Evolutionary conservation across 2,888 invertebrate genomes (phyloP).

Genomic region (Tinea semifulvella): DNA sequence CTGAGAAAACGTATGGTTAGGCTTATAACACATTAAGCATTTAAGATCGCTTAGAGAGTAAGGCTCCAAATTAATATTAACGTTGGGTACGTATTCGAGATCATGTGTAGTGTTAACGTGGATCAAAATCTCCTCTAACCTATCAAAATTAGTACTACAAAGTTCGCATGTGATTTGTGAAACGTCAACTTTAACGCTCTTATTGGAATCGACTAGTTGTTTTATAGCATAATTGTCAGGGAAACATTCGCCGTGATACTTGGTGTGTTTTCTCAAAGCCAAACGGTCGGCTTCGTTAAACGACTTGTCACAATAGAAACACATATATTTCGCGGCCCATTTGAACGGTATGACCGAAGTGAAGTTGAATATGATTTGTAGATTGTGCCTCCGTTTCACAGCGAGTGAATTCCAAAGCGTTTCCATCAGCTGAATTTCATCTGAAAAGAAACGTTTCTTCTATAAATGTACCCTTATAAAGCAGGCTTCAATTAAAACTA

Average conservation of each 20-base stretch:
- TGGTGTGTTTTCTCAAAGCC: conserved; percentile 36
- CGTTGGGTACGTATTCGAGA: conserved; percentile 31
- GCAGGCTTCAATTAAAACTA: not conserved
- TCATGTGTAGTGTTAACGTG: conserved; percentile 40
- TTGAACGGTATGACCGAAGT: conserved; percentile 51
- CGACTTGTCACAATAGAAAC: conserved; percentile 45
- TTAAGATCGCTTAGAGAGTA: conserved; percentile 40
- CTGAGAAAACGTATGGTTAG: conserved; percentile 31
- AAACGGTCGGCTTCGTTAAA: conserved; percentile 27
- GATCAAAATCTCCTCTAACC: conserved; percentile 34
- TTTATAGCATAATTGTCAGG: conserved; percentile 35
- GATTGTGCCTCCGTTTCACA: conserved; percentile 39
- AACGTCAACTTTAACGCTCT: conserved; percentile 46
- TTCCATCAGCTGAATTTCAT: conserved; percentile 34
- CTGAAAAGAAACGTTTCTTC: conserved; percentile 50
- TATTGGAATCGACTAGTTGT: conserved; percentile 32
- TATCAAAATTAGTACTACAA: conserved; percentile 32
- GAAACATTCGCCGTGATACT: conserved; percentile 34
- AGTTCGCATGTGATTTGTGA: conserved; percentile 39
- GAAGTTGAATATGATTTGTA: conserved; percentile 48
- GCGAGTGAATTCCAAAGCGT: conserved; percentile 20
- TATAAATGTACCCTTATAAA: conserved; percentile 52
- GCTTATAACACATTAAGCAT: conserved; percentile 37
- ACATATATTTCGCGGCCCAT: conserved; percentile 46
- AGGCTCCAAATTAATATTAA: conserved; percentile 29